These are phyloP conservation scores for Lamellibrachia columna DNA, from an alignment of 2,888 invertebrate genomes.

Conservation along the genomic window DNA sequence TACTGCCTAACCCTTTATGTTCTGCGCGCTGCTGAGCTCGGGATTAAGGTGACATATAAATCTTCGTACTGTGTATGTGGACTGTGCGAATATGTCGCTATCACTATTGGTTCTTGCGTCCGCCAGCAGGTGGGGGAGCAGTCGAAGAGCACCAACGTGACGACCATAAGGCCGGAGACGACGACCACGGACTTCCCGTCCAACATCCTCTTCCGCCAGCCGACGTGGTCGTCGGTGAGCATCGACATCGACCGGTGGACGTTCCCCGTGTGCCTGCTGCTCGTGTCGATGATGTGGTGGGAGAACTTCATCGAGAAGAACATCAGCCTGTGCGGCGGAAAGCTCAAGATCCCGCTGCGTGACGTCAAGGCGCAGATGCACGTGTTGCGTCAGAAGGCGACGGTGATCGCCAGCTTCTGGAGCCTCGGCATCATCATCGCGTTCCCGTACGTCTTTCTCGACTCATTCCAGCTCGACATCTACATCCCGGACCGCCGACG, in stretches of 20 bases:
- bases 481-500: constrained; percentile 13
- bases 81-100: neutral
- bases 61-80: neutral
- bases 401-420: constrained; percentile 52
- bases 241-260: constrained; percentile 67
- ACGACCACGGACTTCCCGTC: neutral
- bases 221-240: neutral
- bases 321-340: neutral
- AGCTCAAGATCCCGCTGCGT: neutral
- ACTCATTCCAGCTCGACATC: constrained; percentile 23
- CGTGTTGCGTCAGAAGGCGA: constrained; percentile 49
- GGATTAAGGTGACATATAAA: no score
- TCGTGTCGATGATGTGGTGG: constrained; percentile 86
- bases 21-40: no score
- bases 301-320: constrained; percentile 75
- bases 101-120: neutral
- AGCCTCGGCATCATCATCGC: constrained; percentile 51
- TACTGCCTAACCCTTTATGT: no score
- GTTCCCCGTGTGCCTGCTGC: constrained; percentile 73
- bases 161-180: neutral
- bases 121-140: neutral
- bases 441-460: constrained; percentile 47
- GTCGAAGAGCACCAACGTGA: neutral
- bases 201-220: neutral
- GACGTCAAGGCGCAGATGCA: constrained; percentile 48